Percentiles rank a stretch among this genome's conserved stretches.
Conservation (phyloP, 2,113 vertebrate species). For the Melanostigma gelatinosum region DNA sequence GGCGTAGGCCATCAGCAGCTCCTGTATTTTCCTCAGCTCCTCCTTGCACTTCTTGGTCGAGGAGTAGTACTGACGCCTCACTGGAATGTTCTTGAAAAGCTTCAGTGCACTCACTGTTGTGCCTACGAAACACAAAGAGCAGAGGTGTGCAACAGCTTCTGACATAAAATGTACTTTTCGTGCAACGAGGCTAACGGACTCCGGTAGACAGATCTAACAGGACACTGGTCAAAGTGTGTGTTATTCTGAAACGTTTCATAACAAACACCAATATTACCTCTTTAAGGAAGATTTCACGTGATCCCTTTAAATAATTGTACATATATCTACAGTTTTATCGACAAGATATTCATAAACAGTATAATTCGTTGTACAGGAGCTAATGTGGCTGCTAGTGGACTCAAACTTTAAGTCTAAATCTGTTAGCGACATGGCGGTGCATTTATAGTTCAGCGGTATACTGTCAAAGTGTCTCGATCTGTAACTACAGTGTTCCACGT, state of each 20-base stretch:
- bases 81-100: constrained; percentile 95
- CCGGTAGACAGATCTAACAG: neutral
- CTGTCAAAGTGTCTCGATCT: neutral
- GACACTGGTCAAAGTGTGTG: neutral
- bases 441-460: neutral
- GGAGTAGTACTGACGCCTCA: constrained; percentile 94
- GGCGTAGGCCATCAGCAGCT: constrained; percentile 90
- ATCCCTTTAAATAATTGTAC: neutral
- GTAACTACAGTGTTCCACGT: neutral
- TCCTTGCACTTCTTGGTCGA: constrained; percentile 93
- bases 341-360: neutral
- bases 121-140: constrained; percentile 79
- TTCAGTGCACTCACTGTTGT: constrained; percentile 91
- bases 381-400: neutral
- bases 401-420: neutral
- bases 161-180: neutral
- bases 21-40: constrained; percentile 92
- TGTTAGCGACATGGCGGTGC: neutral
- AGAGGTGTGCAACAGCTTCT: neutral
- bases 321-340: neutral
- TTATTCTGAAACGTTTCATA: neutral
- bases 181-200: neutral
- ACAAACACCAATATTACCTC: neutral
- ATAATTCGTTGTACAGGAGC: neutral
- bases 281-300: neutral